Percentiles rank a stretch among this genome's conserved stretches.
These are phyloP conservation scores for Drosophila helvetica DNA, from an alignment of 2,888 invertebrate genomes.

Conservation along the genomic window DNA sequence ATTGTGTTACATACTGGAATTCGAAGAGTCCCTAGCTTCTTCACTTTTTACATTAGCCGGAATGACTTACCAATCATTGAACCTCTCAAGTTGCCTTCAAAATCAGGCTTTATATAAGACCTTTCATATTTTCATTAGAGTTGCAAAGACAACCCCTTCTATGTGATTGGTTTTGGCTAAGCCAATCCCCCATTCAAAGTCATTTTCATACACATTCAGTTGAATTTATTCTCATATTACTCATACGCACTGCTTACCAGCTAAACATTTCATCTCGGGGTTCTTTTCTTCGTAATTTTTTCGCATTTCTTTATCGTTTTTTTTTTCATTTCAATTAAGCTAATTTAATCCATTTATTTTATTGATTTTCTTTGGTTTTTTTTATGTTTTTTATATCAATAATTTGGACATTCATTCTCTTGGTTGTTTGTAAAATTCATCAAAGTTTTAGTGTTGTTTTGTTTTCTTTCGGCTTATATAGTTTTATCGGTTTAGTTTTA, in stretches of 20 bases:
- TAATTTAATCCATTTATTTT: conserved; percentile 65
- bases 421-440: conserved; percentile 73
- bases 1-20: no score
- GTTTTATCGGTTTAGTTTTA: conserved; percentile 30
- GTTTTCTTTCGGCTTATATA: conserved; percentile 34
- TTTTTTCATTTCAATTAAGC: conserved; percentile 63
- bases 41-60: background rate
- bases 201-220: conserved; percentile 64
- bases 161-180: background rate
- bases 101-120: rapidly evolving
- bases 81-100: background rate
- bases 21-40: background rate
- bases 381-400: conserved; percentile 50
- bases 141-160: no score
- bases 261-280: conserved; percentile 51
- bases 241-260: conserved; percentile 62
- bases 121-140: no score
- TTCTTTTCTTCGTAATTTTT: conserved; percentile 24
- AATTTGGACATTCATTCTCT: conserved; percentile 66
- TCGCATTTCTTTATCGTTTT: conserved; percentile 12
- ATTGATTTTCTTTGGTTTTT: conserved; percentile 53
- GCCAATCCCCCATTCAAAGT: conserved; percentile 7
- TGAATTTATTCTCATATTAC: conserved; percentile 72
- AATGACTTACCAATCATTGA: background rate
- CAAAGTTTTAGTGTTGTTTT: conserved; percentile 55